Evolutionary conservation across 2,113 vertebrate genomes (phyloP), one percentile per base, ranked within the genome.

Genomic region (Hypanus sabinus): DNA sequence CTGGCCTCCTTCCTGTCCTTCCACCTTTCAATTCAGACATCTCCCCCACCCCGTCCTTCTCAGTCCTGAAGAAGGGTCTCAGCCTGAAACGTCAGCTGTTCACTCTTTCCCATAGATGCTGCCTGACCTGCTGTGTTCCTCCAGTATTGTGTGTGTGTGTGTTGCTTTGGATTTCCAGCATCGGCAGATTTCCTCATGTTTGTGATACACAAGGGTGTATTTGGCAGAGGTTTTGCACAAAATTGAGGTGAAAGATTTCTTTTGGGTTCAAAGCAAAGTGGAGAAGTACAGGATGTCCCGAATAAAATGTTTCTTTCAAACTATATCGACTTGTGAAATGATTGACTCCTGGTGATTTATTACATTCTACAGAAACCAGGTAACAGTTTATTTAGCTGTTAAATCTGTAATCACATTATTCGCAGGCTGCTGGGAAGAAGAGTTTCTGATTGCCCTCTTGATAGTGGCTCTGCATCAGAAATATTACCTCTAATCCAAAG

Each of bases 271-370:
- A 9, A 94, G 95, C 38, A 95, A 85, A 30, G 94, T 95, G 85
- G 95, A 95, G 93, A 98, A 97, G 79, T 95, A 96, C 80, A 96
- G 95, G 0, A 94, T 97, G 0, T 99, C 98, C 95, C 97, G 96
- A 94, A 94, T 99, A 94, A 96, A 94, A 46, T 99, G 99, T 95
- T 94, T 96, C 87, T 98, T 99, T 96, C 0, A 96, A 97, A 0
- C 97, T 95, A 60, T 99, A 99, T 95, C 94, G 94, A 79, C 97
- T 98, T 1, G 98, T 99, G 94, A 99, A 98, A 85, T 96, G 97
- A 92, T 95, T 99, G 68, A 96, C 95, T 1, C 98, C 99, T 0
- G 94, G 95, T 60, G 95, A 98, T 94, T 97, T 99, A 94, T 96
- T 99, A 30, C 95, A 75, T 94, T 99, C 97, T 95, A 98, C 99